Evolutionary conservation across 1,140 invertebrate species (phyloP), one percentile per base, ranked within the genome.

Genomic region (Drosophila obscura): DNA sequence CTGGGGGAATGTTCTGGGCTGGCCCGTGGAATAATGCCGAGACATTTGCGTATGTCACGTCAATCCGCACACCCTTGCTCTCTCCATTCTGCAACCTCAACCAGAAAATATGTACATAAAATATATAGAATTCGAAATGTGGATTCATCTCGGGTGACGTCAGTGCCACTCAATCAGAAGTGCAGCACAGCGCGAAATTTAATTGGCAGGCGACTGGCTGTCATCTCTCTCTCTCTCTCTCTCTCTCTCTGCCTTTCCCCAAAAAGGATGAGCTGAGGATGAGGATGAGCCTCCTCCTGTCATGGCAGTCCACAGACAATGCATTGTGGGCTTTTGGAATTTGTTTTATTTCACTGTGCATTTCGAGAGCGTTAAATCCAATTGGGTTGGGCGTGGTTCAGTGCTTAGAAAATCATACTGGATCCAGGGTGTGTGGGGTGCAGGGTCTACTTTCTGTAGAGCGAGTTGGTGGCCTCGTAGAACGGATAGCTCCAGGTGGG

Each of bases 161-260:
- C 79, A 67, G 46, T 28, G 35, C 41, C 64, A 63, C 62, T 64
- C 66, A 71, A 83, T 76, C 80, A 80, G 56, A 39, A 75, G 72
- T 80, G 65, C 73, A 83, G 51, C 63, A 77, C 72, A 64, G 80
- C 80, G 63, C 39, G 59, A 75, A 79, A 81, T 82, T 68, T 83
- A 82, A 82, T 83, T 82, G 80, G 75, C 80, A 83, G 39, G 45
- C 56, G 67, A 61, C 55, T 51, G 46, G 35, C 35, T 13, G 35
- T 39, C 35, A 24, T 22, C 22, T 46, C 45, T 46, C 11, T 22
- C 3, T 11, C 15, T 22, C 2, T 15, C n/a, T 16, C n/a, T 4
- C 0, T 13, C 1, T 13, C 35, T 13, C 35, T 11, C 9, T 35
- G 31, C 66, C 35, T 19, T 19, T 19, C n/a, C 55, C n/a, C 46